Conservation (phyloP, 2,113 vertebrate genomes). For the Tor tambroides region DNA sequence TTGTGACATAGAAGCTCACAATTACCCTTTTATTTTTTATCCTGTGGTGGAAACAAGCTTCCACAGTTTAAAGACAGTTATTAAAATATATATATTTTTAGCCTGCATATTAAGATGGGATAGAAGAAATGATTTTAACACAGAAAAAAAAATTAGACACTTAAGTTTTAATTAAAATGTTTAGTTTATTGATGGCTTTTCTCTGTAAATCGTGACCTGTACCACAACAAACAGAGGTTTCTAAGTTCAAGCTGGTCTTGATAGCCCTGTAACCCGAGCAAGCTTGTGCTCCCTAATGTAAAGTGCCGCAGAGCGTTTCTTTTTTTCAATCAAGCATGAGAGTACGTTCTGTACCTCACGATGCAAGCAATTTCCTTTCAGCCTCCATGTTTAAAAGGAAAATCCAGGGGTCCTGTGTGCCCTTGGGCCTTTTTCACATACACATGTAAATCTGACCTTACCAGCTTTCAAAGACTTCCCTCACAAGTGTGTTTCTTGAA, state of each 20-base stretch:
- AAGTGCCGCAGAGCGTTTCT: not conserved
- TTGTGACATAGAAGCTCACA: too few relatives aligned
- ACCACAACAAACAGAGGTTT: constrained; percentile 12
- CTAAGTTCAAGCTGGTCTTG: constrained; percentile 14
- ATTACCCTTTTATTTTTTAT: too few relatives aligned
- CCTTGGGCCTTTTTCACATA: constrained; percentile 40
- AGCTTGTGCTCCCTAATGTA: constrained; percentile 18
- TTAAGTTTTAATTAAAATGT: not conserved
- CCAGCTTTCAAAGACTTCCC: constrained; percentile 58
- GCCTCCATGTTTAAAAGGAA: constrained; percentile 27
- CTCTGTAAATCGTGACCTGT: not conserved
- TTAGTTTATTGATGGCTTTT: not conserved
- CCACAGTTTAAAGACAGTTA: too few relatives aligned
- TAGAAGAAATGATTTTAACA: too few relatives aligned
- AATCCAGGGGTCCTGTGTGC: constrained; percentile 41
- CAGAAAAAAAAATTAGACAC: too few relatives aligned
- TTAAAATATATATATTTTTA: too few relatives aligned
- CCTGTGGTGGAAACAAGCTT: too few relatives aligned
- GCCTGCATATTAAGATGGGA: too few relatives aligned
- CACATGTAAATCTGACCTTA: constrained; percentile 66
- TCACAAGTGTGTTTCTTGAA: constrained; percentile 57
- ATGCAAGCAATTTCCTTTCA: constrained; percentile 43
- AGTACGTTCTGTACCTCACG: constrained; percentile 6
- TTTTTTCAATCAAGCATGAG: constrained; percentile 11
- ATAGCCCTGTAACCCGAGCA: not conserved